Conservation (phyloP, 2,113 vertebrate species). For the Xyliphius kryptos region DNA sequence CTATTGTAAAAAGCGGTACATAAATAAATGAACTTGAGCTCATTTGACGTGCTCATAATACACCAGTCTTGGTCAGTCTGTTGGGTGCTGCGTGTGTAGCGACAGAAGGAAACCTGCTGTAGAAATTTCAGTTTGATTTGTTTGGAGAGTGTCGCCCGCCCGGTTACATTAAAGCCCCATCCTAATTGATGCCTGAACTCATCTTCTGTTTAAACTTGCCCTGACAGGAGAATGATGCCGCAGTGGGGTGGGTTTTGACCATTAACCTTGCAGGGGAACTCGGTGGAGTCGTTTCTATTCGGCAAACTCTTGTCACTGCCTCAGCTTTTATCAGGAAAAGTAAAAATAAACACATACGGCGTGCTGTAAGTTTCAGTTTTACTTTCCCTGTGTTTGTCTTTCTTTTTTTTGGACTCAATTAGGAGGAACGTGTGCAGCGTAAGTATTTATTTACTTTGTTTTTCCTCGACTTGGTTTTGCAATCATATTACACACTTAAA, state of each 20-base stretch:
- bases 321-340: conserved; percentile 21
- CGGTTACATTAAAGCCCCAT: conserved; percentile 10
- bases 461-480: conserved; percentile 13
- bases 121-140: conserved; percentile 10
- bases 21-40: no score
- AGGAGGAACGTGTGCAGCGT: neutral
- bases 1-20: no score
- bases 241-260: conserved; percentile 8
- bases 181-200: conserved; percentile 21
- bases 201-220: conserved; percentile 13
- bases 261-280: conserved; percentile 9
- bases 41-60: no score
- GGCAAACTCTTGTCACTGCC: neutral
- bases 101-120: conserved; percentile 62
- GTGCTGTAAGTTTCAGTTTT: conserved; percentile 2
- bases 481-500: conserved; percentile 22
- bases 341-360: conserved; percentile 16
- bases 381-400: neutral
- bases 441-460: conserved; percentile 21
- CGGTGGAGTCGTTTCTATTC: conserved; percentile 12
- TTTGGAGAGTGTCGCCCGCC: conserved; percentile 11
- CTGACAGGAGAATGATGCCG: conserved; percentile 23
- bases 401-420: neutral
- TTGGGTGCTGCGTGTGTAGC: no score
- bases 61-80: no score